A percentile compares a stretch with the other conserved stretches of the same genome.
Conservation (phyloP, 2,113 vertebrate species). For the Myxocyprinus asiaticus region DNA sequence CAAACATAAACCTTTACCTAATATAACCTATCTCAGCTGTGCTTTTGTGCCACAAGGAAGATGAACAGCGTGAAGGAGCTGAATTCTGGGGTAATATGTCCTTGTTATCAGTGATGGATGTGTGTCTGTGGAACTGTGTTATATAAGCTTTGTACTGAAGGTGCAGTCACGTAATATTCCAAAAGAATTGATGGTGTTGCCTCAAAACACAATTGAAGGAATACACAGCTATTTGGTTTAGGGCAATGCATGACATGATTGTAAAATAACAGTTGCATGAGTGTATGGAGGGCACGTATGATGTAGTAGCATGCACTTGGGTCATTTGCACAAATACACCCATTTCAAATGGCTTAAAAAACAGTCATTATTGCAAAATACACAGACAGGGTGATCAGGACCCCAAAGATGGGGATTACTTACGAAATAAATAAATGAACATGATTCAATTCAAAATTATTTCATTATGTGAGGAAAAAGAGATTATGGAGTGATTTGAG, state of each 20-base stretch:
- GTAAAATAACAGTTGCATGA: neutral
- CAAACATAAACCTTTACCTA: constrained; percentile 13
- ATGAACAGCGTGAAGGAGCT: constrained; percentile 18
- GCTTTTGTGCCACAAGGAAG: constrained; percentile 9
- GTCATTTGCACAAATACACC: neutral
- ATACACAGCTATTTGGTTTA: constrained; percentile 16
- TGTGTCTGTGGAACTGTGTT: constrained; percentile 20
- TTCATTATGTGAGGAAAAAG: too few species aligned
- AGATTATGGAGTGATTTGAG: too few species aligned
- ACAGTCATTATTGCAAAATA: neutral
- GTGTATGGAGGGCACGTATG: neutral
- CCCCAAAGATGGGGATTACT: neutral
- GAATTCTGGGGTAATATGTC: constrained; percentile 37
- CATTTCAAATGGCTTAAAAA: neutral
- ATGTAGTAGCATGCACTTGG: neutral
- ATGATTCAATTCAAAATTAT: too few species aligned
- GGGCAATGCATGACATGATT: constrained; percentile 1
- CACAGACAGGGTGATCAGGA: neutral
- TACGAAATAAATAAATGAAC: too few species aligned
- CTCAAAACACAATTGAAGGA: constrained; percentile 26
- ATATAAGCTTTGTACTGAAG: constrained; percentile 43
- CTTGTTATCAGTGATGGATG: constrained; percentile 49
- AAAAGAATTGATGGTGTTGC: constrained; percentile 19
- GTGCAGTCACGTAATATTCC: constrained; percentile 27
- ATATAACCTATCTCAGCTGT: constrained; percentile 17